phyloP scores from a whole-genome alignment of 64 coral and sea anemone genomes.

The Acropora tenuis region DNA sequence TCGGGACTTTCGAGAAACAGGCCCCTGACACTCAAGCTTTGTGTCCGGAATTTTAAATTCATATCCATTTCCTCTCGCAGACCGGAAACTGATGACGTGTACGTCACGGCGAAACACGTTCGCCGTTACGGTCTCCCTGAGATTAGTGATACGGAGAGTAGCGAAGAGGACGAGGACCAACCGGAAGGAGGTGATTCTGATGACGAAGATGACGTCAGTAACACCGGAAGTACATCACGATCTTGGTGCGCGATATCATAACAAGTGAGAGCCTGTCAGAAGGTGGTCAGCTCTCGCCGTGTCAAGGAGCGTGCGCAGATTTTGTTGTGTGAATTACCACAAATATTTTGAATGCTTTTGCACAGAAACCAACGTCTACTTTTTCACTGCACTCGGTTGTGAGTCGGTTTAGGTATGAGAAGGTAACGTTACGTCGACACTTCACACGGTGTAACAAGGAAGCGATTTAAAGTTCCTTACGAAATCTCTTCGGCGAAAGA shows the following conservation, averaged over 20 bases:
- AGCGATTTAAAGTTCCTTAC: not conserved
- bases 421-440: not conserved
- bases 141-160: constrained; percentile 87
- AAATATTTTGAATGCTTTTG: not conserved
- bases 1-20: no score
- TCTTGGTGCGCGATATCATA: constrained; percentile 98
- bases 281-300: not conserved
- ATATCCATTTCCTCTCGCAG: constrained; percentile 36
- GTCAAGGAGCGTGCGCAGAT: not conserved
- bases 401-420: not conserved
- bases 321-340: no score
- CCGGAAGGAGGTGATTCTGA: constrained; percentile 54
- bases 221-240: constrained; percentile 13
- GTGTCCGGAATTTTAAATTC: not conserved
- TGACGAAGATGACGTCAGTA: constrained; percentile 81
- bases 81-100: constrained; percentile 79
- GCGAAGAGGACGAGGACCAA: constrained; percentile 79
- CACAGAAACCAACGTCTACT: not conserved
- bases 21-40: no score
- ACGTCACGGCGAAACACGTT: constrained; percentile 86
- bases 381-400: not conserved
- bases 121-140: constrained; percentile 81
- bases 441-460: not conserved
- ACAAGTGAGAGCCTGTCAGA: not conserved
- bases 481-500: not conserved